Conservation (phyloP, 1,140 invertebrate genomes). For the Magallana ariakensis region DNA sequence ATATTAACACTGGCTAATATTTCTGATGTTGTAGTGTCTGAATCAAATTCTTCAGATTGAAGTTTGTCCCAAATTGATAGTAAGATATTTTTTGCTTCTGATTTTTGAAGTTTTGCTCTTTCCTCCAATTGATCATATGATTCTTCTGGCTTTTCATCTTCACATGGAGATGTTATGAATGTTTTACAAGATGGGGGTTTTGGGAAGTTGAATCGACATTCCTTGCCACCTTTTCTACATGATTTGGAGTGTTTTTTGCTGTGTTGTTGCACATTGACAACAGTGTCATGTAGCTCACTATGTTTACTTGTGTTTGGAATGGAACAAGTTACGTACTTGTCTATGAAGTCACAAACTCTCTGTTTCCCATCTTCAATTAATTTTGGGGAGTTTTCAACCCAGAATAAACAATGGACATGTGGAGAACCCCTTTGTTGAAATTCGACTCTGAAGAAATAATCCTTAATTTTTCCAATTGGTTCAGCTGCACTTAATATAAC, state of each 20-base stretch:
- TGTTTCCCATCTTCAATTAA: slow-evolving; percentile 53
- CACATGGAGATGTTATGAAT: slow-evolving; percentile 22
- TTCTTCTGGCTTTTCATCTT: no score
- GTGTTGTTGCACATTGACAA: slow-evolving; percentile 33
- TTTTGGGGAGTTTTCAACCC: slow-evolving; percentile 74
- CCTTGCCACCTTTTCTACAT: slow-evolving; percentile 40
- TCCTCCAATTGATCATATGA: no score
- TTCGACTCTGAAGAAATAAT: slow-evolving; percentile 75
- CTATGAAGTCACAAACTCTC: slow-evolving; percentile 50
- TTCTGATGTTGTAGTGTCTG: no score
- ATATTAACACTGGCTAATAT: no score
- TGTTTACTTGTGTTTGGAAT: slow-evolving; percentile 1
- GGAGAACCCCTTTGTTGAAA: slow-evolving; percentile 80
- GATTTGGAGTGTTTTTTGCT: slow-evolving; percentile 44
- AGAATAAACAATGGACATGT: slow-evolving; percentile 78
- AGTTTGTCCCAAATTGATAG: no score
- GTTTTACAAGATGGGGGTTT: slow-evolving; percentile 42
- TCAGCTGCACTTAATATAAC: slow-evolving; percentile 23
- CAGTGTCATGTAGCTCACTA: slow-evolving; percentile 36
- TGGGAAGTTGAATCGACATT: slow-evolving; percentile 50
- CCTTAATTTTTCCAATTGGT: slow-evolving; percentile 59
- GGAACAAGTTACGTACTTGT: slow-evolving; percentile 51
- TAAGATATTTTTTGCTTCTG: no score
- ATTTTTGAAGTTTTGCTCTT: no score
- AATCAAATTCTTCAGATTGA: no score